These are phyloP conservation scores for Telmatherina bonti DNA, from an alignment of 2,797 vertebrate genomes.

Conservation along the genomic window DNA sequence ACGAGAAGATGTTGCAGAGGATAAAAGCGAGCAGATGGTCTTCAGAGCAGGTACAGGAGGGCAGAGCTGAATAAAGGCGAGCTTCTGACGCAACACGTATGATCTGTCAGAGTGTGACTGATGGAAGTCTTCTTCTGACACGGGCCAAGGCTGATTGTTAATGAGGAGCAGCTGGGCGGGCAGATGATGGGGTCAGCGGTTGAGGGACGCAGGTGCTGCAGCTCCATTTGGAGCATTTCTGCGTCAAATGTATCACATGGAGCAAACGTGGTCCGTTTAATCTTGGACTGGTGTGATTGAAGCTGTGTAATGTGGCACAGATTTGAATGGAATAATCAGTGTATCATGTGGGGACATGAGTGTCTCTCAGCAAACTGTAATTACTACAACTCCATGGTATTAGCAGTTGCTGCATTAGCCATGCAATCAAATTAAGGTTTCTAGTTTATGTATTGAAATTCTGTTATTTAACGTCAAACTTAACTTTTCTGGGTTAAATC, in stretches of 20 bases:
- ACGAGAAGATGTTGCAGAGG: neutral
- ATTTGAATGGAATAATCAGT: neutral
- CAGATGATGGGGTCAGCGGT: conserved; percentile 30
- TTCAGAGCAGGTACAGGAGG: conserved; percentile 5
- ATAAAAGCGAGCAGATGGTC: conserved; percentile 11
- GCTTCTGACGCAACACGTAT: neutral
- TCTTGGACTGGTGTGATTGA: conserved; percentile 10
- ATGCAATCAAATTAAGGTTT: too few species aligned
- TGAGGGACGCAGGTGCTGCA: conserved; percentile 19
- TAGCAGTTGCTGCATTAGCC: too few species aligned
- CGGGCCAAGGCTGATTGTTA: neutral
- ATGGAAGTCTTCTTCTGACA: conserved; percentile 24
- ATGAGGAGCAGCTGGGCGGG: conserved; percentile 45
- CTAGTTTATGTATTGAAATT: too few species aligned
- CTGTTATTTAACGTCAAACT: too few species aligned
- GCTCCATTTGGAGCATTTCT: conserved; percentile 11
- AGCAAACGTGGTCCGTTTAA: neutral
- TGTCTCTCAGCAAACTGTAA: too few species aligned
- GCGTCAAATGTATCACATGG: neutral
- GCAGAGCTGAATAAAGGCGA: conserved; percentile 1
- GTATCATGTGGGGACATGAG: neutral
- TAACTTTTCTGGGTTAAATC: too few species aligned
- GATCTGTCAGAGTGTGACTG: conserved; percentile 20
- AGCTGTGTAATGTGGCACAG: conserved; percentile 10
- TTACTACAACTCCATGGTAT: too few species aligned